A percentile compares a stretch with the other conserved stretches of the same genome.
phyloP scores from a whole-genome alignment of 2,113 vertebrate species.

The Phalacrocorax pelagicus region DNA sequence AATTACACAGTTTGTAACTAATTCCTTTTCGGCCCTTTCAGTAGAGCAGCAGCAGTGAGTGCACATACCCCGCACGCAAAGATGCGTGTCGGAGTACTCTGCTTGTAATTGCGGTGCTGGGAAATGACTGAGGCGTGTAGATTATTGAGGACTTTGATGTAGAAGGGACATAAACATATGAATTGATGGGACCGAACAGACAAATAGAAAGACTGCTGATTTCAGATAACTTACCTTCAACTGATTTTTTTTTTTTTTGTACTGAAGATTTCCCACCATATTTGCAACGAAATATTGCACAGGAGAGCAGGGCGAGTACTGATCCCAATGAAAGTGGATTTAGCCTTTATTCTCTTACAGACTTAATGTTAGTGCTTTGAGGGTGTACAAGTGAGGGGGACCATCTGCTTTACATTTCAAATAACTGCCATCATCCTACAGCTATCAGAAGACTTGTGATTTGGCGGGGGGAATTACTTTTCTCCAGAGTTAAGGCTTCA shows the following conservation, averaged over 20 bases:
- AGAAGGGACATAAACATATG: neutral
- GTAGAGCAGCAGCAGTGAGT: neutral
- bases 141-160: neutral
- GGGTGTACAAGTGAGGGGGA: neutral
- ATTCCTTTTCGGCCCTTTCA: neutral
- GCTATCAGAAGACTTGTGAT: neutral
- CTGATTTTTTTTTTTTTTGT: neutral
- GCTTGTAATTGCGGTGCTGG: neutral
- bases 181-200: neutral
- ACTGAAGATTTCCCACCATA: neutral
- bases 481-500: neutral
- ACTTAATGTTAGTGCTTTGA: neutral
- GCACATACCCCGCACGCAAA: neutral
- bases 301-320: neutral
- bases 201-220: neutral
- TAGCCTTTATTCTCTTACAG: neutral
- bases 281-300: neutral
- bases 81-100: neutral
- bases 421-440: neutral
- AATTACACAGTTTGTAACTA: neutral
- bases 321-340: neutral
- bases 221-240: neutral
- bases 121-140: neutral
- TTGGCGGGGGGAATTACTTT: neutral
- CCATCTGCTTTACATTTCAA: conserved; percentile 12